These are phyloP conservation scores for Thomomys bottae DNA, from an alignment of 2,113 vertebrate species.

Conservation along the genomic window DNA sequence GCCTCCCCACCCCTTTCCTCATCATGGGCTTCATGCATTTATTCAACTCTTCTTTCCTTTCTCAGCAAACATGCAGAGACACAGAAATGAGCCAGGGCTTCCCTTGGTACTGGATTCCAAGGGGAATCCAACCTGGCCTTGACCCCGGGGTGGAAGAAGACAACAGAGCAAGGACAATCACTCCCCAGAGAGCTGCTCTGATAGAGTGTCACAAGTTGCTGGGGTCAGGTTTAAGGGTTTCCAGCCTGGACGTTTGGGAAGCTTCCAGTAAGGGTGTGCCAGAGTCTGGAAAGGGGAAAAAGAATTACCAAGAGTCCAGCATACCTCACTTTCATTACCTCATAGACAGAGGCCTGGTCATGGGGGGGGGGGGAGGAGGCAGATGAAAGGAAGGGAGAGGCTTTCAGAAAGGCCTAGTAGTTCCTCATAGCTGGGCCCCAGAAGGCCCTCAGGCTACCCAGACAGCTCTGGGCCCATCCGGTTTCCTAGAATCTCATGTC, in stretches of 20 bases:
- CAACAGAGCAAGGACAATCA: background rate
- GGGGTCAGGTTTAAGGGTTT: no score
- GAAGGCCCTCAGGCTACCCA: background rate
- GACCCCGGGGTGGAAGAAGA: slow-evolving; percentile 34
- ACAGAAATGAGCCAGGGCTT: slow-evolving; percentile 21
- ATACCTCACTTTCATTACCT: no score
- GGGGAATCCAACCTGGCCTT: slow-evolving; percentile 27
- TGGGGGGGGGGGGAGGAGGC: no score
- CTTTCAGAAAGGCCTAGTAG: background rate
- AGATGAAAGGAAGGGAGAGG: background rate
- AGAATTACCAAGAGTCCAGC: background rate
- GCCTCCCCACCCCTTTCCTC: background rate
- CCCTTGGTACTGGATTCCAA: background rate
- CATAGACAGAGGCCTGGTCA: background rate
- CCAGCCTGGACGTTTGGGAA: background rate
- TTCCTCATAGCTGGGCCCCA: background rate
- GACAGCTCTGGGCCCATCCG: background rate
- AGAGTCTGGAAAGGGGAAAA: background rate
- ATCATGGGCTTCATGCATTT: background rate
- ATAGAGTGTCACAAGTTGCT: background rate
- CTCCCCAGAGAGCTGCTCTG: background rate
- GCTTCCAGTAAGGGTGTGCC: background rate
- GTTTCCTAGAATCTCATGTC: slow-evolving; percentile 40
- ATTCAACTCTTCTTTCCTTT: slow-evolving; percentile 20
- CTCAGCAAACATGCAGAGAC: slow-evolving; percentile 47